phyloP scores from a whole-genome alignment of 2,113 vertebrate genomes.

The Scopus umbretta region DNA sequence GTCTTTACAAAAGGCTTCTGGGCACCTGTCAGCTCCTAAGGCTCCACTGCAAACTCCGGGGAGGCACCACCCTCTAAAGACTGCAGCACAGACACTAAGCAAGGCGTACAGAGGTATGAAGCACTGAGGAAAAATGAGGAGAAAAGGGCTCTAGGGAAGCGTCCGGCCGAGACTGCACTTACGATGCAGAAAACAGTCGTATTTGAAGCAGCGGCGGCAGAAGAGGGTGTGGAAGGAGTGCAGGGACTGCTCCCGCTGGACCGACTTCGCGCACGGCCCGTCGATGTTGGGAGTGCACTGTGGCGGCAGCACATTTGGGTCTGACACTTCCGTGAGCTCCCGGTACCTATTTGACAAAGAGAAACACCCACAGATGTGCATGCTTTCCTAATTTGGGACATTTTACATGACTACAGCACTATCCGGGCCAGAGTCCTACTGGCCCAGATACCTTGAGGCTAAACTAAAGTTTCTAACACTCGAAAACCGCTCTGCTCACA shows the following conservation, averaged over 20 bases:
- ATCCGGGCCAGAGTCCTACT: not conserved
- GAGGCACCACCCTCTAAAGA: not conserved
- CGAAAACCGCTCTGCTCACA: accelerated
- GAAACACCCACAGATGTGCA: not conserved
- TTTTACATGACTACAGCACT: accelerated
- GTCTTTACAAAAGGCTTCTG: not conserved
- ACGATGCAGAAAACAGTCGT: constrained; percentile 98
- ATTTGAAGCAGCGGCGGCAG: constrained; percentile 98
- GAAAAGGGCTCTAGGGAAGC: constrained; percentile 8
- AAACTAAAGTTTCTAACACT: not conserved
- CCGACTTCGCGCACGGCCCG: constrained; percentile 91
- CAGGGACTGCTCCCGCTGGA: constrained; percentile 93
- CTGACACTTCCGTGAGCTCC: constrained; percentile 87
- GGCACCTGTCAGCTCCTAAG: not conserved
- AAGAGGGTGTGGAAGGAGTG: constrained; percentile 98
- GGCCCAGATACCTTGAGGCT: not conserved
- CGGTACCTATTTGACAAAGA: constrained; percentile 80
- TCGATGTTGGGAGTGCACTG: constrained; percentile 98
- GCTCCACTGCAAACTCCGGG: not conserved
- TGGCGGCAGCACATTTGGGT: constrained; percentile 85
- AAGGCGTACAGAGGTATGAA: not conserved
- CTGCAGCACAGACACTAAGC: not conserved
- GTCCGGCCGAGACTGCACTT: constrained; percentile 53
- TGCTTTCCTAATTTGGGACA: accelerated
- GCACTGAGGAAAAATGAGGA: not conserved